Evolutionary conservation across 2,113 vertebrate genomes (phyloP), one percentile per base, ranked within the genome.

Genomic region (Bubo blakistoni): DNA sequence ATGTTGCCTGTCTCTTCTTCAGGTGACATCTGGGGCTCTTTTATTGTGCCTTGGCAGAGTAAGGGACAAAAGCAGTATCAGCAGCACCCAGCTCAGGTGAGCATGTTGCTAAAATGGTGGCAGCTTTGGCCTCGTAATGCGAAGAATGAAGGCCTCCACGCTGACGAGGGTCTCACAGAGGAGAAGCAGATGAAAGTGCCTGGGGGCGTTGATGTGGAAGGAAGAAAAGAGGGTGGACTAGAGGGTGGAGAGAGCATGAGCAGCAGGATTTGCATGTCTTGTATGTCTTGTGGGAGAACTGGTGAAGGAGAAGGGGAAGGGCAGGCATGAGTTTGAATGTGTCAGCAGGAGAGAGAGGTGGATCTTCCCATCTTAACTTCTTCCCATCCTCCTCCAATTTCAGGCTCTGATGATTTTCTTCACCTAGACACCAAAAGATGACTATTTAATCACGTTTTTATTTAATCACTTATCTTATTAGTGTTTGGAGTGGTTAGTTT

Each of bases 1-100:
- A 10, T 1, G 0, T 63, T 59, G 6, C 13, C 10, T 0, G 1
- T 57, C 20, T 65, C 15, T 47, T 6, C 7, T 2, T 0, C 5
- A 9, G 19, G 12, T 72, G 25, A 20, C 15, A 10, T 18, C 8
- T 73, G 32, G 7, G 34, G 5, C 3, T 47, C 18, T 91, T 74
- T 54, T 58, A 19, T 80, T 62, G 8, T 0, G 0, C 19, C 22
- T 7, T 4, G 7, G 7, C 7, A 84, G 83, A 36, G 13, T 25
- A 62, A 73, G 10, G 27, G 27, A 81, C 58, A 27, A 6, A 9
- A 81, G 25, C 46, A 83, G 24, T 4, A 81, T 24, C 58, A 59
- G 21, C 15, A 86, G 30, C 14, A 58, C 8, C 3, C 29, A n/a
- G 15, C 6, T 78, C 11, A 76, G 16, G 15, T 42, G 22, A 85